A percentile compares a stretch with the other conserved stretches of the same genome.
These are phyloP conservation scores for Andrena minutula DNA, from an alignment of 2,888 invertebrate species.

Conservation along the genomic window DNA sequence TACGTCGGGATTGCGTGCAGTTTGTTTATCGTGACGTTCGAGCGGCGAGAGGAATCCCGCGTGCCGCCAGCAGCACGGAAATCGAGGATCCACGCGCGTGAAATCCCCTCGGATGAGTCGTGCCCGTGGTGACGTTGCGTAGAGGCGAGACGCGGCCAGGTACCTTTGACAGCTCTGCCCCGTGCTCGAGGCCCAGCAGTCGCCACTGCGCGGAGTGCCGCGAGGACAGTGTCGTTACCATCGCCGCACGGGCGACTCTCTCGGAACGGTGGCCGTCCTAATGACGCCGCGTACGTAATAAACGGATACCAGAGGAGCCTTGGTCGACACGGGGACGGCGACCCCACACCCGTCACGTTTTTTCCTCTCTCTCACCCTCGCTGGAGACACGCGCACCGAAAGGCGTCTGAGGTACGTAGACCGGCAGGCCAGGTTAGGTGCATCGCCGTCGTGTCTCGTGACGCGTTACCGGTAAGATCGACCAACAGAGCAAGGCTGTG, in stretches of 20 bases:
- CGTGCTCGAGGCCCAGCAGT: constrained; percentile 41
- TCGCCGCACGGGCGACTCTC: constrained; percentile 26
- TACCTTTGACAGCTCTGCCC: constrained; percentile 59
- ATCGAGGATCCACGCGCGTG: background rate
- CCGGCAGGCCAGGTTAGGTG: constrained; percentile 78
- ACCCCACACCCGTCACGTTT: constrained; percentile 61
- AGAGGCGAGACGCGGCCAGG: constrained; percentile 32
- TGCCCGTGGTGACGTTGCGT: background rate
- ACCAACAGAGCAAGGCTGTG: background rate
- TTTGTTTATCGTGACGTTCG: constrained; percentile 72
- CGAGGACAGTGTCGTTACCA: constrained; percentile 41
- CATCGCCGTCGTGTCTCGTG: constrained; percentile 35
- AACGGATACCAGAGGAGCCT: constrained; percentile 29
- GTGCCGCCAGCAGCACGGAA: background rate
- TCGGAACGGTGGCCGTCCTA: constrained; percentile 19
- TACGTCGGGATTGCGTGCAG: constrained; percentile 66
- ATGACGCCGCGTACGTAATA: constrained; percentile 57
- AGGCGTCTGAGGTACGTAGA: constrained; percentile 68
- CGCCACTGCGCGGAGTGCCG: constrained; percentile 41
- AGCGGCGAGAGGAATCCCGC: constrained; percentile 12
- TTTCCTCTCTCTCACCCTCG: constrained; percentile 49
- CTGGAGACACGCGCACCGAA: constrained; percentile 64
- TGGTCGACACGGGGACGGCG: constrained; percentile 53
- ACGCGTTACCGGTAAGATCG: constrained; percentile 30
- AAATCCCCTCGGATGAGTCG: constrained; percentile 13